Evolutionary conservation across 1,140 invertebrate genomes (phyloP).

Genomic region (Spodoptera frugiperda): DNA sequence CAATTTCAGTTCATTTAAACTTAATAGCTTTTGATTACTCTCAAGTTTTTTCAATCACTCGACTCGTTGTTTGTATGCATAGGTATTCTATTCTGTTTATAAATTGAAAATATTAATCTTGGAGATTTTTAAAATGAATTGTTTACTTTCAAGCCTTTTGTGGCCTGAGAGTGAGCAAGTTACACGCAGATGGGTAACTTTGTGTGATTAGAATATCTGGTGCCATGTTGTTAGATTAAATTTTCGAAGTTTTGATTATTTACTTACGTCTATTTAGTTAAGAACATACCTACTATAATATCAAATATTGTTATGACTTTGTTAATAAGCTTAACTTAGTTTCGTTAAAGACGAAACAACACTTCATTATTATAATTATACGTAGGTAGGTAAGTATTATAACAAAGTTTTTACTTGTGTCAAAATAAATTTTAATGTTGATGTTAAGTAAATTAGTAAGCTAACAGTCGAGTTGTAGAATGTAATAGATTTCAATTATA

Average conservation of each 20-base stretch:
- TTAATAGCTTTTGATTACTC: background rate
- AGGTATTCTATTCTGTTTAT: background rate
- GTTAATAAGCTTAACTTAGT: slow-evolving; percentile 4
- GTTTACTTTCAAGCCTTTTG: slow-evolving; percentile 1
- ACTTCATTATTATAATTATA: no score
- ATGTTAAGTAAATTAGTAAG: no score
- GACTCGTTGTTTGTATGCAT: background rate
- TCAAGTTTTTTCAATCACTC: background rate
- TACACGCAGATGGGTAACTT: slow-evolving; percentile 26
- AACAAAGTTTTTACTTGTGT: no score
- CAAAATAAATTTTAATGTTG: no score
- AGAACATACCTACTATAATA: background rate
- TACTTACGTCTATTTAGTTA: background rate
- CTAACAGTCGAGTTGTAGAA: no score
- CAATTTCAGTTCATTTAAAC: slow-evolving; percentile 28
- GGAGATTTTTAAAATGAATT: background rate
- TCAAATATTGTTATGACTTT: background rate
- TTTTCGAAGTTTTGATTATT: slow-evolving; percentile 21
- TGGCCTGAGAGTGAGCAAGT: slow-evolving; percentile 13
- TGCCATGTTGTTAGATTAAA: background rate
- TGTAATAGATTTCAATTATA: no score
- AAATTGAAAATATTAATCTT: slow-evolving; percentile 1
- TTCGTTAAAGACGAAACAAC: no score
- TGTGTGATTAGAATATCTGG: background rate
- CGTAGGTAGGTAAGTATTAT: no score